phyloP scores from a whole-genome alignment of 2,113 vertebrate genomes.

The Enhydra lutris region DNA sequence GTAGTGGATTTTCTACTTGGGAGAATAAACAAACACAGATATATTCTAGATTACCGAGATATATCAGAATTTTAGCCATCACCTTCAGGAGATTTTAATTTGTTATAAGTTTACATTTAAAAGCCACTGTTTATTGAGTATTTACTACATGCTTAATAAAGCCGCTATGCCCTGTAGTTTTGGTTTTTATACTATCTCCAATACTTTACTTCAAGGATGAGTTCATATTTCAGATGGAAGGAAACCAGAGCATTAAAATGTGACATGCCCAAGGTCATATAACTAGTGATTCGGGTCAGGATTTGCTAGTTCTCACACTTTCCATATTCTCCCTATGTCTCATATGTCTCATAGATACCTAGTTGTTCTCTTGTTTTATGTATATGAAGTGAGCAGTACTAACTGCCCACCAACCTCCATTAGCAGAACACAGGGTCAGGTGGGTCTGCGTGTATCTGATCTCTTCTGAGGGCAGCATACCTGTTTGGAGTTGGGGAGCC shows the following conservation, averaged over 20 bases:
- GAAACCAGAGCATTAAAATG: neutral
- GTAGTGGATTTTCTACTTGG: neutral
- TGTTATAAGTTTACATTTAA: neutral
- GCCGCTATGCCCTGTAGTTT: neutral
- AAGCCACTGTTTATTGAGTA: neutral
- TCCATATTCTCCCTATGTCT: neutral
- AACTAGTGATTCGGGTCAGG: neutral
- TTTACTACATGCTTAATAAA: neutral
- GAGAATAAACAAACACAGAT: neutral
- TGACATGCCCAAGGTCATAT: neutral
- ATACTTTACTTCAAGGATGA: neutral
- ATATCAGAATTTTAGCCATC: neutral
- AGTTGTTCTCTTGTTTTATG: neutral
- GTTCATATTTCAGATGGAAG: neutral
- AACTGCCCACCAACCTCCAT: neutral
- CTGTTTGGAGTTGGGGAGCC: neutral
- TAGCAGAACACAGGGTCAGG: neutral
- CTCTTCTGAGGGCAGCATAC: neutral
- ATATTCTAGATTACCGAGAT: neutral
- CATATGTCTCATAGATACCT: rapidly evolving
- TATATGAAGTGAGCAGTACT: neutral
- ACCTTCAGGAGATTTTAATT: neutral
- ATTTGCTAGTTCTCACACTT: too few relatives aligned
- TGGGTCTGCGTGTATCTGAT: rapidly evolving
- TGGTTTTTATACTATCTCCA: neutral